Percentiles rank a stretch among this genome's conserved stretches.
These are phyloP conservation scores for Lepidurus packardi DNA, from an alignment of 1,140 invertebrate genomes.

Conservation along the genomic window DNA sequence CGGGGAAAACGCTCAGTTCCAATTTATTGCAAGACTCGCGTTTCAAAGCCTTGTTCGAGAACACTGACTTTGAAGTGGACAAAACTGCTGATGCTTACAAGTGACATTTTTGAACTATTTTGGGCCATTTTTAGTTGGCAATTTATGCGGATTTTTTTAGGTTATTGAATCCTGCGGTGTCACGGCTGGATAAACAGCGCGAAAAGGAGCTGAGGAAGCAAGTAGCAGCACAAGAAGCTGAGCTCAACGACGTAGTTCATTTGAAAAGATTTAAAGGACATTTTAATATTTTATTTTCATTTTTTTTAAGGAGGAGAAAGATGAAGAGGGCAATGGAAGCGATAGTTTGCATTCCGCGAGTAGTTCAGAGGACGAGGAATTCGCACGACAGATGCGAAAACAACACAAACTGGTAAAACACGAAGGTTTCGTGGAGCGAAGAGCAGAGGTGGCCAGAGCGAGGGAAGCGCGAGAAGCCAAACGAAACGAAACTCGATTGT, in stretches of 20 bases:
- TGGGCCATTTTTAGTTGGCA: background rate
- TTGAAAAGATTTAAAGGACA: background rate
- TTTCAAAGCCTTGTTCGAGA: slow-evolving; percentile 83
- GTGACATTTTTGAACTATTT: slow-evolving; percentile 34
- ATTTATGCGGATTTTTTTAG: slow-evolving; percentile 39
- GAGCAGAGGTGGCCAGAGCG: slow-evolving; percentile 25
- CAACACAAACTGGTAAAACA: slow-evolving; percentile 55
- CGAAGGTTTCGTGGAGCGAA: slow-evolving; percentile 44
- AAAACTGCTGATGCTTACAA: slow-evolving; percentile 76
- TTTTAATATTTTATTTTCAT: no score
- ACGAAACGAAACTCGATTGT: slow-evolving; percentile 51
- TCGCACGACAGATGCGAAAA: slow-evolving; percentile 71
- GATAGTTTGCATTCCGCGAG: slow-evolving; percentile 44
- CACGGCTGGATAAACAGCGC: slow-evolving; percentile 65
- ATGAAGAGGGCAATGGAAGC: slow-evolving; percentile 32
- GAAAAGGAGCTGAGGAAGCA: slow-evolving; percentile 52
- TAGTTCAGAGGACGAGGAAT: slow-evolving; percentile 66
- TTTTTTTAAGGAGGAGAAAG: slow-evolving; percentile 13
- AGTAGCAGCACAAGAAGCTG: slow-evolving; percentile 48
- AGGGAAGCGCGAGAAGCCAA: background rate
- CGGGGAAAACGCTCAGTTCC: slow-evolving; percentile 47
- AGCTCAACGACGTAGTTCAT: slow-evolving; percentile 47
- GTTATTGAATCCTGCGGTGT: slow-evolving; percentile 82
- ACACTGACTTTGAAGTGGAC: slow-evolving; percentile 91
- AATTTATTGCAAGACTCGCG: slow-evolving; percentile 76